Base-by-base conservation (phyloP, 2,797 vertebrate species). In the Falco novaeseelandiae region DNA sequence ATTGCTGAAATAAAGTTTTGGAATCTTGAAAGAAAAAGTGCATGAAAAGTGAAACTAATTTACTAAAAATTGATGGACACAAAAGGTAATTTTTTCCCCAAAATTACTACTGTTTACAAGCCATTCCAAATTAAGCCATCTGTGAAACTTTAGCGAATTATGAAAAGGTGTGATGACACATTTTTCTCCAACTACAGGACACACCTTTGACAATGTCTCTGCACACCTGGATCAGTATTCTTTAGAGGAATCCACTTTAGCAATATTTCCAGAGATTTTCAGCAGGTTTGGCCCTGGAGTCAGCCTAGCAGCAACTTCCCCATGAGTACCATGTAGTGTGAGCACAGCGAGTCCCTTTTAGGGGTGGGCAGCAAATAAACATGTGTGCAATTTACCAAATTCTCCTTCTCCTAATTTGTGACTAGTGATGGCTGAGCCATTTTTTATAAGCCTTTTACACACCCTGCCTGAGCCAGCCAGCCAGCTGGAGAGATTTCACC, bases 281-380 rank as follows among this genome's bases (percentile, higher is more conserved):
- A 34, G 25, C 23, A 36, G 62, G 15, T 34, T 36, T 61, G n/a
- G 11, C 34, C 14, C 27, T 8, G 7, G 18, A 25, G 7, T 14
- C 1, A 0, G 51, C 69, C 32, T 15, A 20, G 44, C 15, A 42
- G 19, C 46, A 20, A 1, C 23, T 7, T 36, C 17, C 15, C 34
- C 0, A 0, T 14, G 54, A 57, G 26, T 0, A 0, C 9, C 0
- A 1, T 8, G 15, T 0, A 1, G 4, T 1, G 0, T 3, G 15
- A 34, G 32, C 22, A 9, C 22, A 21, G 20, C 0, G 0, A 25
- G 9, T 16, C 8, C 25, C 14, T 67, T n/a, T 27, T 14, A 4
- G 10, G 34, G 11, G 3, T 2, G 7, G 18, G 36, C 20, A 63
- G n/a, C 25, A 55, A 54, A 21, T 0, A 0, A 40, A 7, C 0